Percentiles rank a stretch among this genome's conserved stretches.
Conservation (phyloP, 2,888 invertebrate species). For the Morinoia aosen region DNA sequence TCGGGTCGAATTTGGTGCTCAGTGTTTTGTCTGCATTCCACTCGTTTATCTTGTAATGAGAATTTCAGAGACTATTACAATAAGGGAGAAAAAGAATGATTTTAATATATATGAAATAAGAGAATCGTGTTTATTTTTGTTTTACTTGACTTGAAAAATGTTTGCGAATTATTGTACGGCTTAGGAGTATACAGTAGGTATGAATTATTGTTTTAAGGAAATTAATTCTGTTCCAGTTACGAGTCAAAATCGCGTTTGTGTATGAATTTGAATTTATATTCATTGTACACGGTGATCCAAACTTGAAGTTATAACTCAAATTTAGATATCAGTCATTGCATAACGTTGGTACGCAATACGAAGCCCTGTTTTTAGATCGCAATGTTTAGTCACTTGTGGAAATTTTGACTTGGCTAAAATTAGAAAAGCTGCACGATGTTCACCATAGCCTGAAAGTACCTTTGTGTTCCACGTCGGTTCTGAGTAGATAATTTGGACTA, state of each 20-base stretch:
- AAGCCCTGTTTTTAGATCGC: too few relatives aligned
- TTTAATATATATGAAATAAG: not conserved
- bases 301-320: too few relatives aligned
- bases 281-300: too few relatives aligned
- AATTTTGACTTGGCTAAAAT: not conserved
- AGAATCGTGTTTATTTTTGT: not conserved
- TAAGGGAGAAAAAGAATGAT: not conserved
- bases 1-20: conserved; percentile 18
- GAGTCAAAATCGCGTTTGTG: not conserved
- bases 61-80: conserved; percentile 23
- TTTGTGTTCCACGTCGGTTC: not conserved
- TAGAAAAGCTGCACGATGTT: not conserved
- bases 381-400: not conserved
- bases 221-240: not conserved
- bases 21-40: conserved; percentile 45
- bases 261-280: not conserved
- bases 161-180: not conserved
- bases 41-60: not conserved
- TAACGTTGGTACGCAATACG: too few relatives aligned
- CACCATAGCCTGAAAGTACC: not conserved
- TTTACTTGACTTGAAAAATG: not conserved
- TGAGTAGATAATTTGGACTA: not conserved
- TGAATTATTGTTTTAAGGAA: not conserved
- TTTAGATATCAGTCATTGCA: too few relatives aligned
- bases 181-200: not conserved